Evolutionary conservation across 2,797 vertebrate genomes (phyloP), one percentile per base, ranked within the genome.

Genomic region (Xerus rutilus): DNA sequence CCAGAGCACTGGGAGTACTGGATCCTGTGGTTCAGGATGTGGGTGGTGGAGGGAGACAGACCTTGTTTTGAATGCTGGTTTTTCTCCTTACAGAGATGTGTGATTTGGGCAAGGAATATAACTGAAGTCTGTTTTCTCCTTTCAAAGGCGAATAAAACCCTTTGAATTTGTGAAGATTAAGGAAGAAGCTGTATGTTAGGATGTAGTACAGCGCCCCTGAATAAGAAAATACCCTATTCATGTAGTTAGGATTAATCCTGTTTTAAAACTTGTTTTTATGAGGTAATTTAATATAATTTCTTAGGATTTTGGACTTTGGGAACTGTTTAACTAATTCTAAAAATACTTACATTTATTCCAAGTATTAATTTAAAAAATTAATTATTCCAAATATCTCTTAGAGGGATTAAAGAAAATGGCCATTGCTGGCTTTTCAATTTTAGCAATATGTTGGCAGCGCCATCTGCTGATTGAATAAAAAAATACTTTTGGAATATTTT

Each of bases 391-490:
- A 70, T 91, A 45, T 70, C 18, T 57, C 49, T 12, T 52, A 14
- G n/a, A 77, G 7, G 4, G 47, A 78, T 92, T 85, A 17, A 83
- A 47, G 77, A 65, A 96, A 90, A 65, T 28, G 7, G 21, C 11
- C 67, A n/a, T 35, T 18, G 17, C n/a, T 35, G n/a, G 6, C 11
- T n/a, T 92, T 83, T 73, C 12, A 3, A 83, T 94, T 86, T 91
- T 20, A 92, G 74, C 45, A 28, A 39, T 94, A 89, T 70, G 91
- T 45, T 87, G 73, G 49, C 52, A 77, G 69, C 2, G 18, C 94
- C 95, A 94, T 65, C 96, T 97, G 79, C 96, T 96, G 97, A 65
- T 84, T 35, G 23, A 47, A 78, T 59, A 57, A 62, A 35, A 77
- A 3, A 28, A 86, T 1, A n/a, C 8, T 30, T 86, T 9, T 45